A percentile compares a stretch with the other conserved stretches of the same genome.
Evolutionary conservation across 2,888 invertebrate species (phyloP).

Genomic region (Scaptomyza parva): DNA sequence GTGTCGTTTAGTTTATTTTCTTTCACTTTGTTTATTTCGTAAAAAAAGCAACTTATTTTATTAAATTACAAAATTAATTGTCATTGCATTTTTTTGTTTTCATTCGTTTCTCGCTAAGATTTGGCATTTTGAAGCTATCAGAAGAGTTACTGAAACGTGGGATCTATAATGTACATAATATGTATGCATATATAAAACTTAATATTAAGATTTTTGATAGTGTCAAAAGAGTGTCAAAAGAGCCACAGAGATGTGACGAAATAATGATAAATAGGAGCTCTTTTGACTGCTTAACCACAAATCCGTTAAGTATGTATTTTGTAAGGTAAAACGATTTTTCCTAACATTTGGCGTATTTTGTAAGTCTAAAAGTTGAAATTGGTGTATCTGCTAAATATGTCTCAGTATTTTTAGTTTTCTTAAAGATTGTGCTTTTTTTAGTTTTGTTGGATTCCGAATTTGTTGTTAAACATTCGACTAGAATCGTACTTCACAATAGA

Average conservation of each 20-base stretch:
- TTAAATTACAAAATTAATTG: slow-evolving; percentile 81
- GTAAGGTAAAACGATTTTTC: slow-evolving; percentile 50
- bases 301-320: slow-evolving; percentile 9
- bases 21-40: slow-evolving; percentile 23
- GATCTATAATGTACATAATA: slow-evolving; percentile 32
- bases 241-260: slow-evolving; percentile 1
- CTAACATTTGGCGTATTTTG: slow-evolving; percentile 70
- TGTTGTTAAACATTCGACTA: slow-evolving; percentile 76
- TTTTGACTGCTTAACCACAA: slow-evolving; percentile 8
- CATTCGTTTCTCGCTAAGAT: slow-evolving; percentile 55
- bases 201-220: slow-evolving; percentile 25
- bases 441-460: slow-evolving; percentile 40
- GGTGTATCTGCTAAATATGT: slow-evolving; percentile 52
- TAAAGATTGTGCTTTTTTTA: slow-evolving; percentile 63
- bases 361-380: slow-evolving; percentile 76
- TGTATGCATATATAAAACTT: slow-evolving; percentile 39
- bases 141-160: slow-evolving; percentile 67
- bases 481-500: slow-evolving; percentile 71
- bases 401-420: slow-evolving; percentile 34
- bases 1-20: slow-evolving; percentile 24
- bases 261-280: background rate
- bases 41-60: slow-evolving; percentile 72
- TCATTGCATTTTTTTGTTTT: slow-evolving; percentile 59
- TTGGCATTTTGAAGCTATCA: slow-evolving; percentile 68
- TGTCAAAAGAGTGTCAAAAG: slow-evolving; percentile 10